These are phyloP conservation scores for Coenobita brevimanus DNA, from an alignment of 1,140 invertebrate species.

Conservation along the genomic window DNA sequence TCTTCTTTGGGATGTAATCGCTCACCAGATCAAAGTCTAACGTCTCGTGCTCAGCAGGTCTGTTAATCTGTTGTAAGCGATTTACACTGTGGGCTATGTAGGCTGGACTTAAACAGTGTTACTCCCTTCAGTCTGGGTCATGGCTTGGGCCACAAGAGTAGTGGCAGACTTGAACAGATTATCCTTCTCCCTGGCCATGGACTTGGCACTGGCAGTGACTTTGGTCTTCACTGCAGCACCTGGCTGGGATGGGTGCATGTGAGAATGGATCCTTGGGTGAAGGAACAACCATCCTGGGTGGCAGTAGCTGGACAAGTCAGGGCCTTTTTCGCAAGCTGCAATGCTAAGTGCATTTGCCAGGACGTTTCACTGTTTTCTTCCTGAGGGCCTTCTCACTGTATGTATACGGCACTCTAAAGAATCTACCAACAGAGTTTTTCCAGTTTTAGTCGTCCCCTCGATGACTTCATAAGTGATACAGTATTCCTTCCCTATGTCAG, in stretches of 20 bases:
- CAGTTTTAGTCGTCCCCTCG: constrained; percentile 1
- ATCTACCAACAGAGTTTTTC: constrained; percentile 22
- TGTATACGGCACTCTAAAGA: neutral
- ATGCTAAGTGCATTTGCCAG: constrained; percentile 21
- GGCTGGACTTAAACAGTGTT: neutral
- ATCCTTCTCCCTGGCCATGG: neutral
- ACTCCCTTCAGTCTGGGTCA: constrained; percentile 19
- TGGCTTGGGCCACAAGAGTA: neutral
- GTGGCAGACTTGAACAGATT: constrained; percentile 3
- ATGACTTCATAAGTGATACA: neutral
- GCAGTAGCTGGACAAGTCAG: constrained; percentile 15
- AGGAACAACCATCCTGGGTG: neutral
- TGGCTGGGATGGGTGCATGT: neutral
- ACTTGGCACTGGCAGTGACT: neutral
- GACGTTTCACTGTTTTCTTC: neutral
- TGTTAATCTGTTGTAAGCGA: neutral
- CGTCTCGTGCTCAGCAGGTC: neutral
- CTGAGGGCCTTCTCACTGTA: constrained; percentile 6
- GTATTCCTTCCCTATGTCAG: neutral
- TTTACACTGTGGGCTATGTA: neutral
- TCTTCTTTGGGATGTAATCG: neutral
- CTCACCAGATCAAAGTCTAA: neutral
- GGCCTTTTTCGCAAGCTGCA: constrained; percentile 10
- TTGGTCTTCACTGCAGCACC: too few species aligned
- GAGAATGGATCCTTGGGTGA: constrained; percentile 12